A percentile compares a stretch with the other conserved stretches of the same genome.
These are phyloP conservation scores for Sylvia borin DNA, from an alignment of 2,797 vertebrate species.

Conservation along the genomic window DNA sequence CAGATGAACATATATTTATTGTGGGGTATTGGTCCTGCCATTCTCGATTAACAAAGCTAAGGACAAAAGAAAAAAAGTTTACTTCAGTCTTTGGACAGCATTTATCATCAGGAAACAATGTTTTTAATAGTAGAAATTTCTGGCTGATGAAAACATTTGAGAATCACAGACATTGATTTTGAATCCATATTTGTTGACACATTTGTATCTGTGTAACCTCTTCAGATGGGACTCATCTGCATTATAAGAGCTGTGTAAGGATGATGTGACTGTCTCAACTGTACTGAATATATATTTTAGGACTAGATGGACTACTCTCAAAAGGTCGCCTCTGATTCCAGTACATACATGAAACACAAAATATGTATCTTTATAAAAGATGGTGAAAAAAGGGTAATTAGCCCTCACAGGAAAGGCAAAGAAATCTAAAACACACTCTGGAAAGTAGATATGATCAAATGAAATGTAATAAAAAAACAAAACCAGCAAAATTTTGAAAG, in stretches of 20 bases:
- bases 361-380: accelerated
- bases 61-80: neutral
- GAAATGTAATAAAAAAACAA: no score
- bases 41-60: neutral
- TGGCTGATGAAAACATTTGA: neutral
- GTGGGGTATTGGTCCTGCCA: neutral
- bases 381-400: neutral
- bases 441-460: no score
- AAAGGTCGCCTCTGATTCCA: neutral
- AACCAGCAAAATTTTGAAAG: no score
- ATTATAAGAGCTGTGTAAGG: neutral
- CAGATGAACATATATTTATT: accelerated
- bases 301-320: neutral
- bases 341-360: neutral
- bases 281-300: neutral
- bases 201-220: neutral
- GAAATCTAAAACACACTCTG: no score
- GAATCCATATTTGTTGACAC: neutral
- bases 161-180: neutral
- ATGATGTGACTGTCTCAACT: neutral
- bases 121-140: neutral
- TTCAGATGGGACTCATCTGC: neutral
- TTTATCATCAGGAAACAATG: accelerated
- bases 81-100: neutral
- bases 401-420: neutral